These are phyloP conservation scores for Aulostomus chinensis DNA, from an alignment of 2,797 vertebrate genomes.

Conservation along the genomic window DNA sequence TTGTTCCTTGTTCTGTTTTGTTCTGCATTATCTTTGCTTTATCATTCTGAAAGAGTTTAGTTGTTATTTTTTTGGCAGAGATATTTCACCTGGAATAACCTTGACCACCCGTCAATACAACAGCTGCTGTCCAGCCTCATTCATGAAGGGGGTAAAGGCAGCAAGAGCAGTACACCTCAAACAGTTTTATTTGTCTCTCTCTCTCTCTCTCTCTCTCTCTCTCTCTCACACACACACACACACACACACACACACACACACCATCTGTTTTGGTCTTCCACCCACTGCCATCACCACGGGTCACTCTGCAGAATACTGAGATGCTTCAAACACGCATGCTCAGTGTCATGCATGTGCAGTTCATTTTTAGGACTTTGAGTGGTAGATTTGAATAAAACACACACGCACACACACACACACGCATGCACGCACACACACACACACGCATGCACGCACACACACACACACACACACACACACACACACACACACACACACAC, in stretches of 20 bases:
- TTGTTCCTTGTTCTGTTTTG: slow-evolving; percentile 9
- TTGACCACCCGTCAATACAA: not conserved
- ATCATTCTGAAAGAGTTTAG: not conserved
- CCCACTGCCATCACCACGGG: slow-evolving; percentile 48
- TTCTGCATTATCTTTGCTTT: slow-evolving; percentile 3
- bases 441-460: no score
- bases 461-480: no score
- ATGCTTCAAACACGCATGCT: slow-evolving; percentile 33
- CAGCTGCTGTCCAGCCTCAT: slow-evolving; percentile 29
- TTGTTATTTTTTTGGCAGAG: slow-evolving; percentile 8
- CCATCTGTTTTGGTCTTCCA: slow-evolving; percentile 62
- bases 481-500: no score
- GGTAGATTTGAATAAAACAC: slow-evolving; percentile 6
- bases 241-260: slow-evolving; percentile 25
- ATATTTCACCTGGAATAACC: slow-evolving; percentile 33
- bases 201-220: no score
- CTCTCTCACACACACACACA: not conserved
- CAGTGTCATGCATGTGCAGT: no score
- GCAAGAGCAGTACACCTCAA: slow-evolving; percentile 30
- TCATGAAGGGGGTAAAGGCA: slow-evolving; percentile 18
- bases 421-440: no score
- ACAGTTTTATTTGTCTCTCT: no score
- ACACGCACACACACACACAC: no score
- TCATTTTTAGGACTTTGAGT: no score
- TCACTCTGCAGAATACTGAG: slow-evolving; percentile 54